Evolutionary conservation across 2,888 invertebrate species (phyloP), one percentile per base, ranked within the genome.

Genomic region (Chesias legatella): DNA sequence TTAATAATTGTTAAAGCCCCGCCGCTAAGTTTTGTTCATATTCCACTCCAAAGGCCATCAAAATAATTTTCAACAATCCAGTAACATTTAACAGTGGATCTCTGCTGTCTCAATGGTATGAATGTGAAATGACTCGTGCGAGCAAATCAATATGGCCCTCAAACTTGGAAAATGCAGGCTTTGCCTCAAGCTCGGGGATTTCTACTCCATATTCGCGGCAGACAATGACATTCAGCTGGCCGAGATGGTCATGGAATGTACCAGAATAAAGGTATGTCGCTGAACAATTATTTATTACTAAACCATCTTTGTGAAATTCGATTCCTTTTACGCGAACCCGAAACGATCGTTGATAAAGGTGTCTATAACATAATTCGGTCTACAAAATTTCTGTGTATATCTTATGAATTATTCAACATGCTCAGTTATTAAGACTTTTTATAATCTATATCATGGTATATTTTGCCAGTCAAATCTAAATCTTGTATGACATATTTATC

Each of bases 101-200:
- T 31, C 13, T 29, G 6, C 36, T 9, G 44, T 51, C 38, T 43
- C 50, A 68, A 58, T 79, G 76, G 70, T 67, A 76, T 79, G 79
- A 79, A 79, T n/a, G n/a, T n/a, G n/a, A n/a, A n/a, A n/a, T n/a
- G 73, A 67, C 66, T 61, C 53, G 59, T 57, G 66, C 69, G 72
- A 73, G 67, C 64, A 72, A 85, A 84, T 84, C 86, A 86, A 88
- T 86, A 82, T 82, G 82, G 88, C 88, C 62, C 84, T 88, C 79
- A 86, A 86, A 68, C 76, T 89, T 45, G 88, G 88, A 68, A 89
- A 89, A 80, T 89, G 89, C 70, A 83, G 89, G 69, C 81, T 89
- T 33, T 89, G 89, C 68, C 82, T 89, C 68, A 89, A 89, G 67
- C 79, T 89, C 40, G 89, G 89, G 33, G 89, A 89, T 56, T 89